These are phyloP conservation scores for Drosophila koepferae DNA, from an alignment of 2,888 invertebrate species.

Conservation along the genomic window DNA sequence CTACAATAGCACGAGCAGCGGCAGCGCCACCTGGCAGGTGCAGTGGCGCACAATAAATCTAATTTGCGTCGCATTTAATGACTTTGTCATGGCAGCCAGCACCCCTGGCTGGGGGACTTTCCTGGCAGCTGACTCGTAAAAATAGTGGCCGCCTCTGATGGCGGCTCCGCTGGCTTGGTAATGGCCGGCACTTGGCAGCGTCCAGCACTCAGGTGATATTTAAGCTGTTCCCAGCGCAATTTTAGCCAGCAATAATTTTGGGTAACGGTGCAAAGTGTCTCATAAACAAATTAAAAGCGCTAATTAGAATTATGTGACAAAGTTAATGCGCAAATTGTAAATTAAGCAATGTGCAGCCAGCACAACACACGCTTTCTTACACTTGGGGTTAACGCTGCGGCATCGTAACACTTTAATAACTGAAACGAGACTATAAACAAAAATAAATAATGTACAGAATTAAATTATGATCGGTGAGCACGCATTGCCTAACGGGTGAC, in stretches of 20 bases:
- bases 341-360: conserved; percentile 72
- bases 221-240: conserved; percentile 73
- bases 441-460: neutral
- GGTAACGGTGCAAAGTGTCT: conserved; percentile 77
- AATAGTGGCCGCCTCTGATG: conserved; percentile 60
- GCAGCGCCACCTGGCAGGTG: conserved; percentile 68
- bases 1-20: conserved; percentile 9
- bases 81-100: conserved; percentile 80
- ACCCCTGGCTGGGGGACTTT: conserved; percentile 39
- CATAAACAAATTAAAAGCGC: conserved; percentile 81
- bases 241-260: conserved; percentile 77
- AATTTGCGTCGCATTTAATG: conserved; percentile 84
- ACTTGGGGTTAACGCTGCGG: conserved; percentile 44
- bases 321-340: conserved; percentile 81
- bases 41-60: conserved; percentile 83
- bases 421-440: neutral
- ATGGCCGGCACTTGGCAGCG: conserved; percentile 74
- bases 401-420: conserved; percentile 25
- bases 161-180: conserved; percentile 34
- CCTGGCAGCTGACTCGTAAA: conserved; percentile 64
- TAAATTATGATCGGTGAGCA: neutral
- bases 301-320: conserved; percentile 82
- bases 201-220: conserved; percentile 64
- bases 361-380: conserved; percentile 28
- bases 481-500: neutral